phyloP scores from a whole-genome alignment of 2,113 vertebrate species.

The Cacatua alba region DNA sequence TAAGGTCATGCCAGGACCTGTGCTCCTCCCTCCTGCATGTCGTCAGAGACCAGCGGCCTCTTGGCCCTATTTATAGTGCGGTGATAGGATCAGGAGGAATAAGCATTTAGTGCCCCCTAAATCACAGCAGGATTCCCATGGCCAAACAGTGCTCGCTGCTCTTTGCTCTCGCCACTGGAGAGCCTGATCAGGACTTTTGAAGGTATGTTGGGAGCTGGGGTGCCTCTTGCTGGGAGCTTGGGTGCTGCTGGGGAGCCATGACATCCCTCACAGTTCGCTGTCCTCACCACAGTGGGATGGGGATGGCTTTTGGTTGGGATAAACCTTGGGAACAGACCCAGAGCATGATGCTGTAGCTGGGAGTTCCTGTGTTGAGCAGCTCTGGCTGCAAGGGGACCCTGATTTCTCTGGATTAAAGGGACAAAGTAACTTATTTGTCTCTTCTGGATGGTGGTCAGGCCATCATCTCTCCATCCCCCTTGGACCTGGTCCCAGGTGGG shows the following conservation, averaged over 20 bases:
- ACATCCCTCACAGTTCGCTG: not conserved
- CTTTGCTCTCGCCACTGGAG: accelerated
- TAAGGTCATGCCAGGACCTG: not conserved
- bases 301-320: not conserved
- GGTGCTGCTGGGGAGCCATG: not conserved
- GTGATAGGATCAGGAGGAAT: constrained; percentile 53
- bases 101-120: not conserved
- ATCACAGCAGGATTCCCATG: not conserved
- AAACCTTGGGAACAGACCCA: not conserved
- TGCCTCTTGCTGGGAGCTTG: not conserved
- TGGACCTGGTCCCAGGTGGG: not conserved
- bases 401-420: not conserved
- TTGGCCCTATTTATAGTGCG: constrained; percentile 8
- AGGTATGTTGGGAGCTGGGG: not conserved
- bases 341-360: accelerated
- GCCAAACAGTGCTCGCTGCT: not conserved
- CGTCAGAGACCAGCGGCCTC: not conserved
- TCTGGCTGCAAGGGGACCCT: not conserved
- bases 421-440: too few relatives aligned
- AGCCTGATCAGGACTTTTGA: not conserved
- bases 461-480: too few relatives aligned
- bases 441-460: not conserved
- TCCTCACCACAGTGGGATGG: not conserved
- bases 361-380: accelerated
- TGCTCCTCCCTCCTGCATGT: not conserved